Conservation (phyloP, 2,888 invertebrate genomes). For the Drosophila anomelani region DNA sequence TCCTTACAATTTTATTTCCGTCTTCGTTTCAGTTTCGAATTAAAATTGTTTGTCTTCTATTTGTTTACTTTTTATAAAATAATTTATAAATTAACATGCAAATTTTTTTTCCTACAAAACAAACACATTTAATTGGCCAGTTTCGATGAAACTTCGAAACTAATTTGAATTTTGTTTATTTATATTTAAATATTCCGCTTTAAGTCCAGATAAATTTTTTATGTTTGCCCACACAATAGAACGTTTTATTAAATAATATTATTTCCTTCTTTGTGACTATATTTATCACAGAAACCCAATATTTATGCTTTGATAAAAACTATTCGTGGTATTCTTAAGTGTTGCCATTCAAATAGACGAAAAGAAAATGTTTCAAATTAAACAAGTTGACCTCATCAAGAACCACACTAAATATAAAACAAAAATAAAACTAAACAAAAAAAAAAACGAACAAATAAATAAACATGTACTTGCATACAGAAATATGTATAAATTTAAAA, state of each 20-base stretch:
- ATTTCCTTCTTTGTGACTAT: not conserved
- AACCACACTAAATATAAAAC: slow-evolving; percentile 37
- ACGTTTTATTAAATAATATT: not conserved
- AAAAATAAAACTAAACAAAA: not conserved
- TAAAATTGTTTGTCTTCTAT: too few species aligned
- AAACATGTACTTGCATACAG: slow-evolving; percentile 44
- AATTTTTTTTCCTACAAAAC: too few species aligned
- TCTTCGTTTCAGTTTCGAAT: too few species aligned
- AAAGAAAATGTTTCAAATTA: slow-evolving; percentile 64
- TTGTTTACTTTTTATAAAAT: too few species aligned
- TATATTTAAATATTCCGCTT: too few species aligned
- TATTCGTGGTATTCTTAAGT: slow-evolving; percentile 4
- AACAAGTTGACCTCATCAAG: slow-evolving; percentile 74
- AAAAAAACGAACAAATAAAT: slow-evolving; percentile 24
- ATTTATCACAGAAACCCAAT: too few species aligned
- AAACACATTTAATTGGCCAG: too few species aligned
- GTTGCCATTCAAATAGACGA: slow-evolving; percentile 26
- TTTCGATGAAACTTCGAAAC: too few species aligned
- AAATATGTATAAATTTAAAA: slow-evolving; percentile 56
- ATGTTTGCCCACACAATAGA: not conserved
- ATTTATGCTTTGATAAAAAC: too few species aligned
- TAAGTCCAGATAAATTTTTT: not conserved
- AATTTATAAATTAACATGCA: too few species aligned
- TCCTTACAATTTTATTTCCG: too few species aligned
- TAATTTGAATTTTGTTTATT: too few species aligned